These are phyloP conservation scores for Sminthopsis crassicaudata DNA, from an alignment of 2,113 vertebrate species.

Conservation along the genomic window DNA sequence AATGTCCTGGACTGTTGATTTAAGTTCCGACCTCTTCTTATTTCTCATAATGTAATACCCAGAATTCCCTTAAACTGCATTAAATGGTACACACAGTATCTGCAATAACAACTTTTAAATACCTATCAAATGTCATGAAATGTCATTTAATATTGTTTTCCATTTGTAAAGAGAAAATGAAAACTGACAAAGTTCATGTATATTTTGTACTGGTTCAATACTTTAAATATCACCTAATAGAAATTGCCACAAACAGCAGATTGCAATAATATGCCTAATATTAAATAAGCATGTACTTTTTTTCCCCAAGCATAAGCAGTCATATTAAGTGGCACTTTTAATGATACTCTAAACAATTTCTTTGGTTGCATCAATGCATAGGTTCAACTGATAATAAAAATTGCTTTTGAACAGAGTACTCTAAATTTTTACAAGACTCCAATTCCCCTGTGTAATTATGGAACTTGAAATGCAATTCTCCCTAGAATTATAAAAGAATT, in stretches of 20 bases:
- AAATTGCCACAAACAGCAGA: constrained; percentile 47
- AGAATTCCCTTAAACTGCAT: constrained; percentile 39
- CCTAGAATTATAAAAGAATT: constrained; percentile 80
- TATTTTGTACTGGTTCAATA: constrained; percentile 59
- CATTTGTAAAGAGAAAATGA: constrained; percentile 59
- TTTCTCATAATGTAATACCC: constrained; percentile 60
- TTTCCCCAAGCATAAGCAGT: constrained; percentile 37
- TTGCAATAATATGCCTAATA: constrained; percentile 45
- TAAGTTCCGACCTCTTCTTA: constrained; percentile 31
- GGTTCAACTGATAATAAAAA: constrained; percentile 73
- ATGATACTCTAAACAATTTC: constrained; percentile 64
- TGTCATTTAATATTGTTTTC: constrained; percentile 66
- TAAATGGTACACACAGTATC: constrained; percentile 66
- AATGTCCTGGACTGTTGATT: constrained; percentile 23
- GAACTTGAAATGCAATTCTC: constrained; percentile 81
- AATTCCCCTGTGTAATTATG: constrained; percentile 80
- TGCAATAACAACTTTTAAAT: constrained; percentile 40
- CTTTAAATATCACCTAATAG: constrained; percentile 44
- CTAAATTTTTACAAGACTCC: constrained; percentile 76
- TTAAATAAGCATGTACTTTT: constrained; percentile 44
- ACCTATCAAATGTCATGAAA: constrained; percentile 69
- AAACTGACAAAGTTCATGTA: constrained; percentile 60
- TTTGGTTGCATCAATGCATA: constrained; percentile 49
- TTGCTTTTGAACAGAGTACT: constrained; percentile 64
- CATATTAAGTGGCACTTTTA: constrained; percentile 62